Evolutionary conservation across 2,888 invertebrate species (phyloP).

Genomic region (Steromphala cineraria): DNA sequence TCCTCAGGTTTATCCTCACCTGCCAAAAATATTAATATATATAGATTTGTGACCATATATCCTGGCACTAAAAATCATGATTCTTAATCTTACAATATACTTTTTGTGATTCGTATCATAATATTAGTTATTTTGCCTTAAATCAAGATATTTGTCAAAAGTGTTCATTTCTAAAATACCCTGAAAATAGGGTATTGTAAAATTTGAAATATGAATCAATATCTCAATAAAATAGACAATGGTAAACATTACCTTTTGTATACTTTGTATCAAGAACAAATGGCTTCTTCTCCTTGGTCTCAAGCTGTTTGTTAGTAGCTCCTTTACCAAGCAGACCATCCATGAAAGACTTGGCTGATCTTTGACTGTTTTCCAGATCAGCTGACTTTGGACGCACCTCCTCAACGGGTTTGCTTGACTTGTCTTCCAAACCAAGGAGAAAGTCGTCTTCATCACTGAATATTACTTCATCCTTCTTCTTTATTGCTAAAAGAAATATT

Average conservation of each 20-base stretch:
- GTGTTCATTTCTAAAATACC: too few relatives aligned
- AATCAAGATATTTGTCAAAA: too few relatives aligned
- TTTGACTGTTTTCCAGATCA: slow-evolving; percentile 46
- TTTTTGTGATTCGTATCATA: too few relatives aligned
- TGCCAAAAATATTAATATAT: neutral
- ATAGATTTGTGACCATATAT: neutral
- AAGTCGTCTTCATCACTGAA: slow-evolving; percentile 68
- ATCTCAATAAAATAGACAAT: neutral
- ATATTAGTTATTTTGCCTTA: too few relatives aligned
- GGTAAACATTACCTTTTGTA: slow-evolving; percentile 30
- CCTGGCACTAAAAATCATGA: too few relatives aligned
- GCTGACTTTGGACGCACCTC: neutral
- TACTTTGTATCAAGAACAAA: slow-evolving; percentile 70
- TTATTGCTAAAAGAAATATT: slow-evolving; percentile 22
- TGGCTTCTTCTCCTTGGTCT: slow-evolving; percentile 59
- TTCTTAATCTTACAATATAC: too few relatives aligned
- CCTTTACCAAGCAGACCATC: slow-evolving; percentile 66
- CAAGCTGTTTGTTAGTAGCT: slow-evolving; percentile 55
- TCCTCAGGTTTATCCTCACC: slow-evolving; percentile 49
- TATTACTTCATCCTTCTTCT: slow-evolving; percentile 56
- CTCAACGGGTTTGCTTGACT: slow-evolving; percentile 20
- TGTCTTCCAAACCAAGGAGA: slow-evolving; percentile 55
- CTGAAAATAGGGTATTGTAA: too few relatives aligned
- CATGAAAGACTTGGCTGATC: slow-evolving; percentile 62
- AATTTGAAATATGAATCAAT: too few relatives aligned